phyloP scores from a whole-genome alignment of 1,140 invertebrate genomes.

The Drosophila malerkotliana region DNA sequence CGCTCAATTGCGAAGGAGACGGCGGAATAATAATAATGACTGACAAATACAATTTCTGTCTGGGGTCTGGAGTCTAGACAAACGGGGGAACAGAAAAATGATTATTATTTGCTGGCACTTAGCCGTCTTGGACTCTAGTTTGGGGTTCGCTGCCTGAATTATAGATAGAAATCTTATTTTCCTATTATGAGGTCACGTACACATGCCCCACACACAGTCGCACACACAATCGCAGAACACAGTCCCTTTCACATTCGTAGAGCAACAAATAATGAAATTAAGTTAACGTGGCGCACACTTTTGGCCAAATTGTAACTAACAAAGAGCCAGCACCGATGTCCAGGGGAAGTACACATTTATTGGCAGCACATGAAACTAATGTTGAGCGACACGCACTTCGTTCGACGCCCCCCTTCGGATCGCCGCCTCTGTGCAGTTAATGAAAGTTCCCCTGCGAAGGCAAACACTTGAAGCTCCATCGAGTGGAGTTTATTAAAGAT shows the following conservation, averaged over 20 bases:
- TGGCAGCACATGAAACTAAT: constrained; percentile 74
- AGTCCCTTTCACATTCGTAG: neutral
- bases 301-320: constrained; percentile 60
- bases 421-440: constrained; percentile 31
- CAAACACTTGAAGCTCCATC: constrained; percentile 14
- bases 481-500: constrained; percentile 52
- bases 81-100: constrained; percentile 38
- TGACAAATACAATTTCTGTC: constrained; percentile 66
- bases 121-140: constrained; percentile 11
- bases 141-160: constrained; percentile 58
- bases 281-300: constrained; percentile 68
- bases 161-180: constrained; percentile 80
- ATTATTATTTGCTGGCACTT: constrained; percentile 56
- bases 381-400: constrained; percentile 62
- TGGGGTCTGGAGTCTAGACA: constrained; percentile 45
- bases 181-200: constrained; percentile 79
- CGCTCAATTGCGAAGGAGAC: constrained; percentile 32
- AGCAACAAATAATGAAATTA: constrained; percentile 77
- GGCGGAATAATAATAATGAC: constrained; percentile 61
- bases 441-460: constrained; percentile 38
- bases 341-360: constrained; percentile 68
- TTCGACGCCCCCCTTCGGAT: neutral
- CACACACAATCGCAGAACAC: too few relatives aligned
- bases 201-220: constrained; percentile 18
- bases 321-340: constrained; percentile 31